Evolutionary conservation across 2,888 invertebrate genomes (phyloP).

Genomic region (Liodrosophila aerea): DNA sequence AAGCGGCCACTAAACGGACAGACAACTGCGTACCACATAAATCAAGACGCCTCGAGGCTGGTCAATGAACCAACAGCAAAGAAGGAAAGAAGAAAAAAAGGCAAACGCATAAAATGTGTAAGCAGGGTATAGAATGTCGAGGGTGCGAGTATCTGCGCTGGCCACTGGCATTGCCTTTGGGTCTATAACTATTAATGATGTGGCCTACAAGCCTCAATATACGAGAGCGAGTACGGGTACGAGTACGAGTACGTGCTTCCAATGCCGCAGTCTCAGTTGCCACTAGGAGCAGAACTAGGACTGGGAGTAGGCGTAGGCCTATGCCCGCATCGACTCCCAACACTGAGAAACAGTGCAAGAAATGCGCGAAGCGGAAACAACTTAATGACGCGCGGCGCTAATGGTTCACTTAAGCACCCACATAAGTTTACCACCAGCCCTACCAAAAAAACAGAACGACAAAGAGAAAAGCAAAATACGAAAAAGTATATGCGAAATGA

Average conservation of each 20-base stretch:
- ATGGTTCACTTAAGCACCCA: constrained; percentile 79
- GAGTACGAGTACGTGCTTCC: constrained; percentile 26
- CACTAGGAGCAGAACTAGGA: too few species aligned
- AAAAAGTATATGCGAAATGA: background rate
- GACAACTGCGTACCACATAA: constrained; percentile 45
- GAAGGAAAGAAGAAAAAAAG: constrained; percentile 3
- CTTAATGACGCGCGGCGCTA: constrained; percentile 79
- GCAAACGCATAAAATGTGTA: constrained; percentile 4
- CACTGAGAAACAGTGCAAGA: constrained; percentile 59
- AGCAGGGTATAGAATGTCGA: constrained; percentile 6
- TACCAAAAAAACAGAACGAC: constrained; percentile 47
- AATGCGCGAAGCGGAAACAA: constrained; percentile 78
- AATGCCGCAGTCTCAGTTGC: constrained; percentile 1
- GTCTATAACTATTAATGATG: constrained; percentile 75
- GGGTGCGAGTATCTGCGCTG: constrained; percentile 8
- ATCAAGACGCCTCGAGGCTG: constrained; percentile 60
- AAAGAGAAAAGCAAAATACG: constrained; percentile 12
- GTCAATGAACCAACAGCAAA: constrained; percentile 64
- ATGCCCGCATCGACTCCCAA: constrained; percentile 23
- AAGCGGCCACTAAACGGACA: constrained; percentile 23
- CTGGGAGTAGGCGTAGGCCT: background rate
- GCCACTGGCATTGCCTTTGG: constrained; percentile 9
- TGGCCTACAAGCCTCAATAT: constrained; percentile 60
- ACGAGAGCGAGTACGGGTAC: too few species aligned
- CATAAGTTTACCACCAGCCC: constrained; percentile 64